Evolutionary conservation across 2,888 invertebrate species (phyloP).

Genomic region (Synergus itoensis): DNA sequence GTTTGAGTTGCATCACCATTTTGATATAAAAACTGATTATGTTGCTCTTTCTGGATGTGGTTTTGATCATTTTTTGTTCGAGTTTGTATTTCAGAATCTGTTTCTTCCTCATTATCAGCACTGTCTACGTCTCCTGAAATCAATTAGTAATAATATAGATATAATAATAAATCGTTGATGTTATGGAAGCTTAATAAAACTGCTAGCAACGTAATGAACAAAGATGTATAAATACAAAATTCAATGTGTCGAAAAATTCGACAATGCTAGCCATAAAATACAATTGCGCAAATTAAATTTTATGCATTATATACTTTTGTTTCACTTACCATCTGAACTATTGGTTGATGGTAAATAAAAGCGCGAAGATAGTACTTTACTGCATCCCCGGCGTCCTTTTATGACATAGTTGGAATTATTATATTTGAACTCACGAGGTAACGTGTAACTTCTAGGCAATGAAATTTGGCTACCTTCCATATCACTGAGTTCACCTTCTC

Average conservation of each 20-base stretch:
- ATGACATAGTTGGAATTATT: constrained; percentile 67
- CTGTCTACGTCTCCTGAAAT: constrained; percentile 89
- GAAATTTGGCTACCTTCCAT: constrained; percentile 83
- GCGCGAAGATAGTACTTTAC: constrained; percentile 77
- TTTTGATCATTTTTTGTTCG: constrained; percentile 59
- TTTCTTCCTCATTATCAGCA: constrained; percentile 84
- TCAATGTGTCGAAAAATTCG: background rate
- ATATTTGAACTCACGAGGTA: constrained; percentile 92
- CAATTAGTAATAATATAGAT: background rate
- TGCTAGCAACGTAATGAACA: background rate
- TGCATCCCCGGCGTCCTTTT: constrained; percentile 80
- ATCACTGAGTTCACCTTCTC: constrained; percentile 73
- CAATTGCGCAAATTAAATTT: background rate
- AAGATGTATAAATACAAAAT: background rate
- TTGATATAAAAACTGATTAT: constrained; percentile 64
- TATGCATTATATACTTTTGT: background rate
- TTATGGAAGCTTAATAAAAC: background rate
- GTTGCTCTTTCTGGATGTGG: constrained; percentile 55
- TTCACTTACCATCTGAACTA: constrained; percentile 88
- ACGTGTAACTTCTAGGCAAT: constrained; percentile 89
- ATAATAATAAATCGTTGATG: background rate
- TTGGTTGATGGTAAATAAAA: constrained; percentile 90
- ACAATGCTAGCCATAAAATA: background rate
- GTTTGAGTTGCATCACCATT: constrained; percentile 59
- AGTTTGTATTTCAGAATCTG: constrained; percentile 72